Conservation (phyloP, 2,113 vertebrate genomes). For the Sinocyclocheilus grahami region DNA sequence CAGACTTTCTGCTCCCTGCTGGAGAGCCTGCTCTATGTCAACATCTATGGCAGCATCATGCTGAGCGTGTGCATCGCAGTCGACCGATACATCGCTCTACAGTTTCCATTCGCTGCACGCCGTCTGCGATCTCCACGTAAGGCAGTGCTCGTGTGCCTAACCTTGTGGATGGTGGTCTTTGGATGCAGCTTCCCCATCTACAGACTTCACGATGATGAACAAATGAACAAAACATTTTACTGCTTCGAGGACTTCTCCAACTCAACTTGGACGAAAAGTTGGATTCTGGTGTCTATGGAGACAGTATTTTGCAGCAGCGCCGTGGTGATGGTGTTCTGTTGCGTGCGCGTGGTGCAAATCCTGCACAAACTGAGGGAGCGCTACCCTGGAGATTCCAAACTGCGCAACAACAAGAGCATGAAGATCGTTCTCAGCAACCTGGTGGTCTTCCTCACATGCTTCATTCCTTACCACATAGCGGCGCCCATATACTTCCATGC, state of each 20-base stretch:
- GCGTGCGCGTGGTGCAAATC: slow-evolving; percentile 53
- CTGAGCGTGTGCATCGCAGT: slow-evolving; percentile 73
- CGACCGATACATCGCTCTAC: slow-evolving; percentile 69
- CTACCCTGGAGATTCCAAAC: slow-evolving; percentile 42
- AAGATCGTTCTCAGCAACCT: slow-evolving; percentile 73
- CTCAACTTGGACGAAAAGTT: slow-evolving; percentile 58
- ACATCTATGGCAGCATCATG: slow-evolving; percentile 78
- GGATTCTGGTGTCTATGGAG: slow-evolving; percentile 61
- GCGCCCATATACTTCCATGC: slow-evolving; percentile 67
- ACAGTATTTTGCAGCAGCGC: slow-evolving; percentile 59
- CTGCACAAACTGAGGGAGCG: slow-evolving; percentile 55
- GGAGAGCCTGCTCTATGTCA: slow-evolving; percentile 77
- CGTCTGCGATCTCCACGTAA: slow-evolving; percentile 68
- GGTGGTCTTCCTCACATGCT: slow-evolving; percentile 67
- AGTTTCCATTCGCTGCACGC: slow-evolving; percentile 60
- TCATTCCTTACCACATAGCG: slow-evolving; percentile 72
- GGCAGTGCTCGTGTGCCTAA: slow-evolving; percentile 61
- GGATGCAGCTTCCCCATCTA: slow-evolving; percentile 54
- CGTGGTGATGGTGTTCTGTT: slow-evolving; percentile 69
- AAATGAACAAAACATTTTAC: neutral
- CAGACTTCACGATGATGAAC: slow-evolving; percentile 37
- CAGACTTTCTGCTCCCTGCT: slow-evolving; percentile 68
- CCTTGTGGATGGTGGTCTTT: slow-evolving; percentile 65
- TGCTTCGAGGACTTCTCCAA: slow-evolving; percentile 74
- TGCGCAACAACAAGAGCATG: slow-evolving; percentile 59